Base-by-base conservation (phyloP, 2,888 invertebrate genomes). In the Drosophila fulvimacula region DNA sequence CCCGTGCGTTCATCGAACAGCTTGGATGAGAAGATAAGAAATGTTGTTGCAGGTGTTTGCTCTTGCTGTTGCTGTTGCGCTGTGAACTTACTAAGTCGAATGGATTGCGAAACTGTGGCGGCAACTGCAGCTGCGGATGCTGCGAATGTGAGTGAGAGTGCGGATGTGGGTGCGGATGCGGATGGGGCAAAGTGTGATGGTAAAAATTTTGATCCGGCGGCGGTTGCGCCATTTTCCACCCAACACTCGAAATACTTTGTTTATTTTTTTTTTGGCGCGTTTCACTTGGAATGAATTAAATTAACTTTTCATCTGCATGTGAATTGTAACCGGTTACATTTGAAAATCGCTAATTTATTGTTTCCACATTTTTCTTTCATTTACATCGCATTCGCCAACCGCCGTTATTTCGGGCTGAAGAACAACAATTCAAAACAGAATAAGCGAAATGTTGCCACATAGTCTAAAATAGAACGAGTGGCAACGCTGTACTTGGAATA, bases 211-310 rank as follows among this genome's bases (percentile, higher is more conserved):
- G 86, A 72, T 89, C 83, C 49, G 88, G 86, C 73, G 89, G 86
- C 86, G 77, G 82, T 73, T 87, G 90, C 86, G 88, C 89, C 90
- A 90, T 90, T 82, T 89, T 88, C 79, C 79, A 69, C 65, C 56
- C 64, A 48, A 56, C 71, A 55, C 49, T 55, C 48, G 59, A 15
- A 30, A 19, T 24, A 46, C 55, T 51, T 62, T 53, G 41, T 53
- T 30, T 44, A 49, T 64, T 53, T 64, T 64, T 53, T 64, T 59
- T 69, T 70, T 24, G 39, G 59, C 69, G 44, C 59, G 55, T 63
- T 72, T 68, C 44, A 55, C 57, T 71, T 67, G 11, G 36, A 17
- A 36, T 27, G 3, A 63, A 62, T 38, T 10, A 57, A 55, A 39
- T 30, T 19, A 34, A n/a, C 19, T 58, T 69, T 49, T 51, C 42